Conservation (phyloP, 2,888 invertebrate genomes). For the Drosophila testacea region DNA sequence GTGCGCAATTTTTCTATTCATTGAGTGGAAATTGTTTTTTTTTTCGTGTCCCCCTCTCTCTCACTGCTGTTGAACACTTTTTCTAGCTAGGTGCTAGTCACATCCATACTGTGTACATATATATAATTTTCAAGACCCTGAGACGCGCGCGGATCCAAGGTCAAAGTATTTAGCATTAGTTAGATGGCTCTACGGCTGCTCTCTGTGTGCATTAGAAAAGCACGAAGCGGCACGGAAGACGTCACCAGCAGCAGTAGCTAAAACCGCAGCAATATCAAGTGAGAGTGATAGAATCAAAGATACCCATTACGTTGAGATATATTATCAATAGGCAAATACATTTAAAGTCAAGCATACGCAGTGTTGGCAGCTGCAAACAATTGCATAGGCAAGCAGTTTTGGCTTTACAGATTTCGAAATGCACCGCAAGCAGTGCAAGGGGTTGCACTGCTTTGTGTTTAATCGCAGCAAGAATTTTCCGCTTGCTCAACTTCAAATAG, state of each 20-base stretch:
- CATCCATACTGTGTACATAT: conserved; percentile 17
- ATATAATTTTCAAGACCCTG: conserved; percentile 81
- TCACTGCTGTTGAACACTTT: conserved; percentile 20
- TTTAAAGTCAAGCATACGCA: conserved; percentile 1
- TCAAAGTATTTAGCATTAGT: conserved; percentile 81
- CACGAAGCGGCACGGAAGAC: conserved; percentile 80
- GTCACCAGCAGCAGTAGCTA: conserved; percentile 49
- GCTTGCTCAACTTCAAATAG: too few relatives aligned
- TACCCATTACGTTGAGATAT: not conserved
- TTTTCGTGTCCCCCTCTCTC: conserved; percentile 20
- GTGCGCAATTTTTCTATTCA: conserved; percentile 80
- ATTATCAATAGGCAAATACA: not conserved
- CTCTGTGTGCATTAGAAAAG: conserved; percentile 56
- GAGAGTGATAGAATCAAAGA: not conserved
- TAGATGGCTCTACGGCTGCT: conserved; percentile 67
- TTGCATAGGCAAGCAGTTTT: not conserved
- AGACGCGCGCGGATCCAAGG: conserved; percentile 67
- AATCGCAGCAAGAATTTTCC: not conserved
- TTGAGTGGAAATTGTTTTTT: conserved; percentile 79
- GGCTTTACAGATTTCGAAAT: too few relatives aligned
- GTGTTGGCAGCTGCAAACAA: not conserved
- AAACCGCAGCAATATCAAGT: not conserved
- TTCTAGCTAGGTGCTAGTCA: conserved; percentile 58
- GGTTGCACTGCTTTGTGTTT: too few relatives aligned
- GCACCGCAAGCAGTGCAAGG: not conserved